Conservation (phyloP, 2,113 vertebrate genomes). For the Cryptotis parvus region DNA sequence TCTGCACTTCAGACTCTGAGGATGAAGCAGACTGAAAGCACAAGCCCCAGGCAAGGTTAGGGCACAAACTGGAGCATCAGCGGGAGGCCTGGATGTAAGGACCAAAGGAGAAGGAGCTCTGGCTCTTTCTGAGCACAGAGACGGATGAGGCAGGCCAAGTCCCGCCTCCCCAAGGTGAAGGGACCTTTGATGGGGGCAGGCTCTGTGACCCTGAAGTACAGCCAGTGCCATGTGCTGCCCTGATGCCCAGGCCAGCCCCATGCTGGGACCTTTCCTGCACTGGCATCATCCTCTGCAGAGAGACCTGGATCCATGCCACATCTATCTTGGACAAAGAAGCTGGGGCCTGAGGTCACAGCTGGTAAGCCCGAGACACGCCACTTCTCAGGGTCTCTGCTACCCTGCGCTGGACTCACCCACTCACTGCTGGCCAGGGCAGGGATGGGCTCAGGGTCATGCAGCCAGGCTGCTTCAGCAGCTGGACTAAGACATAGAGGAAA, state of each 20-base stretch:
- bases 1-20: not conserved
- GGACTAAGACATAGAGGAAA: not conserved
- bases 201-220: not conserved
- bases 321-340: not conserved
- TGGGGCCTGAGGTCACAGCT: not conserved
- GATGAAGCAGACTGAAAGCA: not conserved
- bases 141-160: not conserved
- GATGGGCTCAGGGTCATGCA: not conserved
- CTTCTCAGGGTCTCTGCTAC: not conserved
- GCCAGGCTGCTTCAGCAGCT: rapidly evolving
- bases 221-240: not conserved
- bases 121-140: not conserved
- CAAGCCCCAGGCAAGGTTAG: not conserved
- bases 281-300: not conserved
- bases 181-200: not conserved
- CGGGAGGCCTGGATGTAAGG: not conserved
- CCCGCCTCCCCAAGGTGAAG: not conserved
- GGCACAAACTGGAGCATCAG: not conserved
- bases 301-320: not conserved
- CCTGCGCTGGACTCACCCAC: not conserved
- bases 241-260: not conserved
- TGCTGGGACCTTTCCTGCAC: not conserved
- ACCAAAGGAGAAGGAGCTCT: not conserved
- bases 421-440: not conserved
- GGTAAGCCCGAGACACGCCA: not conserved